Evolutionary conservation across 2,888 invertebrate species (phyloP), one percentile per base, ranked within the genome.

Genomic region (Euplexia lucipara): DNA sequence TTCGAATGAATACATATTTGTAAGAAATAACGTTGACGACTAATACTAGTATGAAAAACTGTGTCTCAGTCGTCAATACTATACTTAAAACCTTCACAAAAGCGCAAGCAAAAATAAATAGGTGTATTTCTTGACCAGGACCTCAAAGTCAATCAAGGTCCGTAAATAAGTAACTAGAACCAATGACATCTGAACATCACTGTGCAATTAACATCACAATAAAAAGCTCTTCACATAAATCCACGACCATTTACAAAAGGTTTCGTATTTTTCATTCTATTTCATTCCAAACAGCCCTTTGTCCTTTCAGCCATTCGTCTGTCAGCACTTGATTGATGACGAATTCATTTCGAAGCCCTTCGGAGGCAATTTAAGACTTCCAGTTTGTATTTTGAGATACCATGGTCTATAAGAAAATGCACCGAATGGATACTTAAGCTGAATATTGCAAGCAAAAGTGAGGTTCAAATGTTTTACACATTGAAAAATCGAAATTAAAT

Each of bases 281-380:
- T 86, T 88, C 84, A 82, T 83, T 84, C 81, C 75, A 82, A 85
- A 82, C 80, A 85, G 75, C 78, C 84, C 84, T 86, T 88, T 84
- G 85, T 86, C 84, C 85, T 81, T 80, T 79, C 69, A 77, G 61
- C 83, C 81, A 83, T 81, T 84, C 84, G 80, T 72, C 75, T 85
- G 90, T 87, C 90, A 77, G 69, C 70, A 32, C n/a, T 80, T 90
- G 91, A 91, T 91, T 87, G 90, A 91, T 91, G 88, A 83, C 78
- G 67, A 68, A 75, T 79, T 78, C 72, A 83, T 83, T 83, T 59
- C 48, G 66, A 83, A 83, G 81, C 84, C 84, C 84, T 87, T 76
- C 61, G 69, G 77, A 83, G 70, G 75, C 57, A 70, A 65, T 74
- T 59, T 75, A 57, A 9, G 45, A 57, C 22, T 45, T 41, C 12